Percentiles rank a stretch among this genome's conserved stretches.
Conservation (phyloP, 2,113 vertebrate species). For the Theristicus caerulescens region DNA sequence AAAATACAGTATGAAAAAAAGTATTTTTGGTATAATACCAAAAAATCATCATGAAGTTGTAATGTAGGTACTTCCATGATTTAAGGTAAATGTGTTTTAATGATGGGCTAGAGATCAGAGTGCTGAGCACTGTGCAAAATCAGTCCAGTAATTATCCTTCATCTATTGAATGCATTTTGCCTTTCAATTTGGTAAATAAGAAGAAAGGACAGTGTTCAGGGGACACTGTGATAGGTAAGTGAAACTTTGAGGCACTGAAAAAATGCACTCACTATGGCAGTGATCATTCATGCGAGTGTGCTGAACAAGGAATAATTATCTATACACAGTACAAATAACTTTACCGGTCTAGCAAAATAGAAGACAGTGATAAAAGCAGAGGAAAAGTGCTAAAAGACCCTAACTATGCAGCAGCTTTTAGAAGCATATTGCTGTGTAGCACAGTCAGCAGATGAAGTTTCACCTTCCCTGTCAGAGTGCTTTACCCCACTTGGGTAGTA, state of each 20-base stretch:
- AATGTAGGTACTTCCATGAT: rapidly evolving
- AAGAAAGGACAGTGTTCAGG: neutral
- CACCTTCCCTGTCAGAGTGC: neutral
- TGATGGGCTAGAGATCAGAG: neutral
- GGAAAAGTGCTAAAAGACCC: neutral
- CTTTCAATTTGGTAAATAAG: neutral
- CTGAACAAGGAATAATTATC: neutral
- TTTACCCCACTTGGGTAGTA: neutral
- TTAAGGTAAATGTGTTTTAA: neutral
- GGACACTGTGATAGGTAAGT: neutral
- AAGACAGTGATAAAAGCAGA: neutral
- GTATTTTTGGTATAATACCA: neutral
- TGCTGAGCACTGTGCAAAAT: neutral
- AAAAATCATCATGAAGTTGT: neutral
- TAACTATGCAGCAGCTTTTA: neutral
- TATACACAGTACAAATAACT: neutral
- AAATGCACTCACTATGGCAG: neutral
- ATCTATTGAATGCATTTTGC: neutral
- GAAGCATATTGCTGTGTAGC: neutral
- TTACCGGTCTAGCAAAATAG: neutral
- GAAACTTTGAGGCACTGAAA: neutral
- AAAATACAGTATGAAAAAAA: rapidly evolving
- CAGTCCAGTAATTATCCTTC: neutral
- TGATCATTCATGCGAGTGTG: neutral
- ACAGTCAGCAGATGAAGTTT: neutral